phyloP scores from a whole-genome alignment of 2,113 vertebrate species.

The Hippocampus mohnikei region DNA sequence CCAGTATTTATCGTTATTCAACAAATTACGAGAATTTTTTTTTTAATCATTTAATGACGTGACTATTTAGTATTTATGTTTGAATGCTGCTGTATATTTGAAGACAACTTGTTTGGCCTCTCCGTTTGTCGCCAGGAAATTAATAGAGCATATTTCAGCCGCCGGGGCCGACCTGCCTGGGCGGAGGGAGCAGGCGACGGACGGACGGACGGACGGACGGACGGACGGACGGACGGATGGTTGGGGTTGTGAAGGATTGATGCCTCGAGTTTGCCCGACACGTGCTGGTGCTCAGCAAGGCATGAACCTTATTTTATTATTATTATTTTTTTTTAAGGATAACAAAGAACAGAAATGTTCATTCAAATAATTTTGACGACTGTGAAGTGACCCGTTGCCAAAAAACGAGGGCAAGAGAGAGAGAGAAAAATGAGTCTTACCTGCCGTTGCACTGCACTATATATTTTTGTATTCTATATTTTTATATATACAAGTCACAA shows the following conservation, averaged over 20 bases:
- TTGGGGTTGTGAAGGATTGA: conserved; percentile 74
- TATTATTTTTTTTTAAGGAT: neutral
- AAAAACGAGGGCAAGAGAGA: neutral
- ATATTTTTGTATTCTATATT: no score
- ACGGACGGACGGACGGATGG: neutral
- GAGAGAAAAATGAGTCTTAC: no score
- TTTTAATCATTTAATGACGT: neutral
- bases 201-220: neutral
- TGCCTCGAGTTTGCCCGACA: conserved; percentile 77
- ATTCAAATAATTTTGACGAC: conserved; percentile 99
- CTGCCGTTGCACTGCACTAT: no score
- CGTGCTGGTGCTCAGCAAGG: conserved; percentile 72
- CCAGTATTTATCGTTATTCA: no score
- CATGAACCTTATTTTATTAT: conserved; percentile 54
- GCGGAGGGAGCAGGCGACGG: neutral
- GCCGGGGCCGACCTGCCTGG: conserved; percentile 64
- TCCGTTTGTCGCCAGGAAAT: conserved; percentile 69
- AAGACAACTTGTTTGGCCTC: no score
- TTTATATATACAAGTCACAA: no score
- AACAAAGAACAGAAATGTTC: conserved; percentile 75
- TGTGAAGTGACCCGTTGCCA: conserved; percentile 73
- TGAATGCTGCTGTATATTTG: no score
- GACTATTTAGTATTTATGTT: neutral
- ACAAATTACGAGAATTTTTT: no score
- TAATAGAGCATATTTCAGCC: conserved; percentile 86